Conservation (phyloP, 2,888 invertebrate genomes). For the Himalopsyche anomala region DNA sequence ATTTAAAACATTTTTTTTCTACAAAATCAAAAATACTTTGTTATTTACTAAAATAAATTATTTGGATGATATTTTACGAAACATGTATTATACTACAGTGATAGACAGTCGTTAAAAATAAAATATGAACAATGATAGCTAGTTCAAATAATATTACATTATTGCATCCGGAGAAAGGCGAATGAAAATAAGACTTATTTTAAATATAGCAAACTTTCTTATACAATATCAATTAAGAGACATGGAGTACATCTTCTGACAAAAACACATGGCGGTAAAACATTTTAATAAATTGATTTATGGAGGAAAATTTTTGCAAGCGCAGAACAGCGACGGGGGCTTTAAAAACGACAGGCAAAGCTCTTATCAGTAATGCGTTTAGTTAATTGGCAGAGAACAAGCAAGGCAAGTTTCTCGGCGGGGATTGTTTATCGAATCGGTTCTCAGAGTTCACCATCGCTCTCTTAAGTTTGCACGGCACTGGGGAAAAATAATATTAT, state of each 20-base stretch:
- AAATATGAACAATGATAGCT: no score
- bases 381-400: conserved; percentile 33
- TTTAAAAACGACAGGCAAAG: conserved; percentile 31
- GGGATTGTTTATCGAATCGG: neutral
- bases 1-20: no score
- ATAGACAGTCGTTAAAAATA: no score
- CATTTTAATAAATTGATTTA: conserved; percentile 16
- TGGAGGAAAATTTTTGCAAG: neutral
- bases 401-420: neutral
- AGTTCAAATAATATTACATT: no score
- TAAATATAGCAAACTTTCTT: no score
- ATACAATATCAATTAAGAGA: no score
- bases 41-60: no score
- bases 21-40: no score
- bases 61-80: no score
- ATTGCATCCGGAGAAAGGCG: no score
- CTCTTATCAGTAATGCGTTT: conserved; percentile 41
- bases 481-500: neutral
- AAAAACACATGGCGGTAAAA: neutral
- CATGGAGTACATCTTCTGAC: neutral
- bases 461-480: neutral
- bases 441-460: neutral
- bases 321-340: neutral
- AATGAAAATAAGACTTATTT: no score
- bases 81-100: no score